phyloP scores from a whole-genome alignment of 2,113 vertebrate genomes.

The Daphoenositta chrysoptera region DNA sequence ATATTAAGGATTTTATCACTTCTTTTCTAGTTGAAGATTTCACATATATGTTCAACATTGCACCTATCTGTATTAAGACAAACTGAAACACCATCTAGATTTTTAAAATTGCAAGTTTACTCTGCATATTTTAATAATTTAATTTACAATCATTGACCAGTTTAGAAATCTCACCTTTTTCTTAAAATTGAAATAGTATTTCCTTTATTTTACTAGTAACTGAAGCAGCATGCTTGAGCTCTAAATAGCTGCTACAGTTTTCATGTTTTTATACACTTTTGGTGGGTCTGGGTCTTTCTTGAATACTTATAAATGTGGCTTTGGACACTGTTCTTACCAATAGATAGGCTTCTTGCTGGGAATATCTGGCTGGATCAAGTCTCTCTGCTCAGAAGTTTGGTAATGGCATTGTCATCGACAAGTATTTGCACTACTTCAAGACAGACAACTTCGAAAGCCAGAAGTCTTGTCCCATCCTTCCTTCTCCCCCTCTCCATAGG shows the following conservation, averaged over 20 bases:
- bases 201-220: background rate
- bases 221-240: background rate
- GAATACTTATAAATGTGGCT: background rate
- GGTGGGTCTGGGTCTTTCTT: background rate
- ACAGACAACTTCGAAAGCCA: background rate
- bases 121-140: background rate
- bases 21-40: background rate
- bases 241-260: background rate
- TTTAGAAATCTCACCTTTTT: background rate
- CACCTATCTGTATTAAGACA: background rate
- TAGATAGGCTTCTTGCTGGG: background rate
- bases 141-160: background rate
- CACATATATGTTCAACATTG: background rate
- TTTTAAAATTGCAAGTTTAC: background rate
- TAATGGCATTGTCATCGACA: rapidly evolving
- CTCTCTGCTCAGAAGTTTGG: background rate
- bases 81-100: background rate
- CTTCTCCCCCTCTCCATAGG: background rate
- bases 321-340: background rate
- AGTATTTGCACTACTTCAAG: background rate
- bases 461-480: background rate
- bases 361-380: background rate
- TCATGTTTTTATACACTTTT: background rate
- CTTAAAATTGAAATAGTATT: background rate
- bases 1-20: background rate